A percentile compares a stretch with the other conserved stretches of the same genome.
Evolutionary conservation across 2,888 invertebrate genomes (phyloP).

Genomic region (Tuta absoluta): DNA sequence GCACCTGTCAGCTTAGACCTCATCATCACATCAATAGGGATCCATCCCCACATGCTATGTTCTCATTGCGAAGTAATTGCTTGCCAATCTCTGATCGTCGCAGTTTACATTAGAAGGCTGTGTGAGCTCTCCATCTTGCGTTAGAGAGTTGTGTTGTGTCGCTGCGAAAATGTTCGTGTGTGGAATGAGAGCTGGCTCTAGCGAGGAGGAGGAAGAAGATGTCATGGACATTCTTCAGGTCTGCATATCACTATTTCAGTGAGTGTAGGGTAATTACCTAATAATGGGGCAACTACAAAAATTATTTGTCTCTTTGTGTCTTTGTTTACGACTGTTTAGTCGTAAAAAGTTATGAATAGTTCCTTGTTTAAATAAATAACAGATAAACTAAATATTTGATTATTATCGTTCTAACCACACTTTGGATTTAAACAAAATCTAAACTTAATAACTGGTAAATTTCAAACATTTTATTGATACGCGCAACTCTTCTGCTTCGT

Average conservation of each 20-base stretch:
- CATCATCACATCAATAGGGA: not conserved
- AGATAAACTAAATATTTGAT: no score
- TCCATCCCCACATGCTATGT: not conserved
- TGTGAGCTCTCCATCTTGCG: not conserved
- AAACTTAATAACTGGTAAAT: no score
- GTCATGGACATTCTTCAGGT: constrained; percentile 76
- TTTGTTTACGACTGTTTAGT: no score
- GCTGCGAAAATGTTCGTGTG: constrained; percentile 78
- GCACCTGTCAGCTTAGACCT: not conserved
- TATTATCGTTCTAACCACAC: no score
- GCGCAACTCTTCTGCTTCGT: no score
- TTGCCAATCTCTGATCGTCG: not conserved
- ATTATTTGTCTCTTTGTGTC: no score
- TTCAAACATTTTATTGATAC: no score
- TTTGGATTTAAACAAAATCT: no score
- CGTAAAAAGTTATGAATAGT: no score
- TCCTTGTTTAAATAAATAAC: no score
- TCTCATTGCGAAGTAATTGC: not conserved
- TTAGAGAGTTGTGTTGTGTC: not conserved
- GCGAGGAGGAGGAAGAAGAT: constrained; percentile 82
- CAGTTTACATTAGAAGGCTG: not conserved
- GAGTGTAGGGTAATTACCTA: no score
- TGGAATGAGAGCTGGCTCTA: constrained; percentile 78
- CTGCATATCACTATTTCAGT: not conserved
- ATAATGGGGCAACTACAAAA: no score